Conservation (phyloP, 2,113 vertebrate species). For the Zosterops hypoxanthus region DNA sequence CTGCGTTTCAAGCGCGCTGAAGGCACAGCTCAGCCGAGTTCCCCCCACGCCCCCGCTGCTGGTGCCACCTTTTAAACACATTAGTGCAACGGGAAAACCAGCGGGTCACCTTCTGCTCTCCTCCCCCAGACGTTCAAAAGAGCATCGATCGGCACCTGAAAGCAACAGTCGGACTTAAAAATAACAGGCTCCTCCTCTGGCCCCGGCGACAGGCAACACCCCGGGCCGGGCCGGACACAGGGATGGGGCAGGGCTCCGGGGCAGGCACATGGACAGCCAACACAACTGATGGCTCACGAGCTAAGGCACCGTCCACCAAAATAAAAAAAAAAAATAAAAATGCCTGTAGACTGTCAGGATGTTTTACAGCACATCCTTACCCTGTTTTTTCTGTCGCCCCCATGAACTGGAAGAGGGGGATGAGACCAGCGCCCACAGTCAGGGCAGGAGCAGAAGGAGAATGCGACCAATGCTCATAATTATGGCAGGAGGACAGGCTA, state of each 20-base stretch:
- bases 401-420: neutral
- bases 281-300: neutral
- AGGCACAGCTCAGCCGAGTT: neutral
- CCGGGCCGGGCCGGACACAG: accelerated
- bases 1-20: neutral
- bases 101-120: constrained; percentile 15
- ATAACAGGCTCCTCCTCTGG: neutral
- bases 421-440: accelerated
- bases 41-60: neutral
- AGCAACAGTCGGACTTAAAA: neutral
- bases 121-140: neutral
- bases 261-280: accelerated
- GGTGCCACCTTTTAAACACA: constrained; percentile 28
- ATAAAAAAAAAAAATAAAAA: too few relatives aligned
- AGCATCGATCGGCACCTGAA: neutral
- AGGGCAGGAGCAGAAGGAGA: neutral
- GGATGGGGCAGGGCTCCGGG: accelerated
- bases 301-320: neutral
- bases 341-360: neutral
- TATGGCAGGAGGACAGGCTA: neutral
- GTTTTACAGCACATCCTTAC: neutral
- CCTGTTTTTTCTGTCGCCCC: accelerated
- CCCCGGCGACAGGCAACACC: neutral
- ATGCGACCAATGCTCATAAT: accelerated
- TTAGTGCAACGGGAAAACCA: constrained; percentile 15